Base-by-base conservation (phyloP, 2,888 invertebrate species). In the Erebia epiphron region DNA sequence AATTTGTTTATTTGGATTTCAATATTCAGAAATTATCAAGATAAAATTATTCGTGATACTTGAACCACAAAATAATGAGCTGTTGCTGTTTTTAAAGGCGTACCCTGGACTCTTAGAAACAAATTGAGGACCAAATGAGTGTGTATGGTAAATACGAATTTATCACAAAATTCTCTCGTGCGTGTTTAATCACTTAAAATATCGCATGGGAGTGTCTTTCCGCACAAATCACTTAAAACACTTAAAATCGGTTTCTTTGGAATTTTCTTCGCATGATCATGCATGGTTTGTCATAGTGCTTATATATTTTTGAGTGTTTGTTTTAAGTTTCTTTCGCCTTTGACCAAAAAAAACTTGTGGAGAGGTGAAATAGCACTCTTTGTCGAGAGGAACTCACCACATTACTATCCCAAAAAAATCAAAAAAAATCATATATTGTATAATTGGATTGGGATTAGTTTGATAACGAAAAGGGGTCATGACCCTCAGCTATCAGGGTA, bases 81-180 rank as follows among this genome's bases (percentile, higher is more conserved):
- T 46, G 16, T 61, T 61, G 61, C 41, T 61, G 18, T 61, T 61
- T 58, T 60, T 61, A 46, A 61, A 61, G 61, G 61, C 61, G 61
- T 16, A 13, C 16, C 61, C 1, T 13, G 10, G 46, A 43, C 46
- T 43, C n/a, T 16, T 61, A 43, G 41, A 61, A 46, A 16, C 16
- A 61, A 18, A 43, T 46, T 13, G 62, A 49, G 13, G 60, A 60
- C 10, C 21, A 2, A 16, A 60, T 11, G 43, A 46, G 61, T 61
- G 46, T 46, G 61, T 61, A 61, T 46, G 8, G n/a, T 8, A 16
- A 3, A 35, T 52, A 2, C 52, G 1, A 11, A 9, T 16, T 52
- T 16, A 16, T 52, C 16, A 7, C n/a, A 52, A 16, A 18, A 21
- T 21, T 13, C 10, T 11, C 13, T 13, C 21, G 21, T 18, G 13